Evolutionary conservation across 2,797 vertebrate species (phyloP).

Genomic region (Manis pentadactyla): DNA sequence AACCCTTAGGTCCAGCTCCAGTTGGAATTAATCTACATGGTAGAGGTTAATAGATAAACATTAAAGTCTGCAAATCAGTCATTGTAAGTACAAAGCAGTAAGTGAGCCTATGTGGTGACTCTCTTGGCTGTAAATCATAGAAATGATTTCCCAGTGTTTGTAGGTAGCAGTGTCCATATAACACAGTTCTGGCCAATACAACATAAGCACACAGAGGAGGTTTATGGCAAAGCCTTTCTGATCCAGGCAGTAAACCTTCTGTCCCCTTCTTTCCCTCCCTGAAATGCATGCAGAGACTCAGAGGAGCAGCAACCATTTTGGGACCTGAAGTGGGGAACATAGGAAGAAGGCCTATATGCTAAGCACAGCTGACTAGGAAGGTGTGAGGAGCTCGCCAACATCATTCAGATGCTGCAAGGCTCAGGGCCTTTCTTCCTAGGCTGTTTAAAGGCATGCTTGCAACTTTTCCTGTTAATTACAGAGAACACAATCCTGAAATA

Average conservation of each 20-base stretch:
- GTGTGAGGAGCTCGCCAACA: not conserved
- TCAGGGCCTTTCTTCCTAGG: not conserved
- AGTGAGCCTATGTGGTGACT: not conserved
- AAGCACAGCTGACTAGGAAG: not conserved
- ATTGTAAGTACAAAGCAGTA: not conserved
- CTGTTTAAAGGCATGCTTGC: not conserved
- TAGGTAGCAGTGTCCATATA: not conserved
- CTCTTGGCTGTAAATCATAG: not conserved
- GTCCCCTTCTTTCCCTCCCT: not conserved
- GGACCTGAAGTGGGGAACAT: not conserved
- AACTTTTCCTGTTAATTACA: not conserved
- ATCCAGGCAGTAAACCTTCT: not conserved
- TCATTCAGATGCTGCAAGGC: not conserved
- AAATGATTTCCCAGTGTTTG: not conserved
- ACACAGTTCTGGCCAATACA: not conserved
- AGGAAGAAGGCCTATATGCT: not conserved
- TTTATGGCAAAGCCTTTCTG: not conserved
- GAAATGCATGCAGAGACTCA: not conserved
- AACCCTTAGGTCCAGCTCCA: not conserved
- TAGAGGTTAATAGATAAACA: not conserved
- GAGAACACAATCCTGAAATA: not conserved
- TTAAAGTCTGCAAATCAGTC: not conserved
- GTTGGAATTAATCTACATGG: not conserved
- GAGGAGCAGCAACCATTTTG: not conserved
- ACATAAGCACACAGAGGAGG: not conserved